Evolutionary conservation across 2,113 vertebrate genomes (phyloP).

Genomic region (Chitala chitala): DNA sequence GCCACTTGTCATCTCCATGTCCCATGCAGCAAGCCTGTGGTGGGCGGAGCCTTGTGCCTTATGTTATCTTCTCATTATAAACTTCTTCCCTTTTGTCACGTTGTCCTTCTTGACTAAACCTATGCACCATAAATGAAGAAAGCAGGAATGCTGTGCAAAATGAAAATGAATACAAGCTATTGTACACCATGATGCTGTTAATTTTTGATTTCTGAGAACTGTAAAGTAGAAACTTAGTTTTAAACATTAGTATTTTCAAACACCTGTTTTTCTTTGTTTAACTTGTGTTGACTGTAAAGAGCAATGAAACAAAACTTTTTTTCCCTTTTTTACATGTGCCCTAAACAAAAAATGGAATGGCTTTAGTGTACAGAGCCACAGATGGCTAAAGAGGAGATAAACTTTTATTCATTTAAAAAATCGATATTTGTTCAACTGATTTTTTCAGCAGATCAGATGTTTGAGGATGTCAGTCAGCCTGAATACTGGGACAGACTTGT

Average conservation of each 20-base stretch:
- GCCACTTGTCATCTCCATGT: constrained; percentile 13
- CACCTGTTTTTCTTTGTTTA: neutral
- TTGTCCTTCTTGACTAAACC: constrained; percentile 3
- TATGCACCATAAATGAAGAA: constrained; percentile 16
- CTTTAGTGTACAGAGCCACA: neutral
- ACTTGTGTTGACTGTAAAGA: neutral
- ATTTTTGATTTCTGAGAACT: neutral
- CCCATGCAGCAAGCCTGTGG: constrained; percentile 1
- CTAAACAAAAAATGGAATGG: neutral
- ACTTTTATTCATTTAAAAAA: neutral
- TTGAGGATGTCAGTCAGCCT: too few species aligned
- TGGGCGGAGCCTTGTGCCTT: constrained; percentile 26
- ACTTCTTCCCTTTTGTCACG: neutral
- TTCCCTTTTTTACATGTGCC: constrained; percentile 6
- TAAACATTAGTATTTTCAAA: neutral
- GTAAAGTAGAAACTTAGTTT: neutral
- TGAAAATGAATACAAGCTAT: neutral
- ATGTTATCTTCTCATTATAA: neutral
- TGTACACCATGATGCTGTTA: neutral
- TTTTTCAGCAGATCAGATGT: constrained; percentile 7
- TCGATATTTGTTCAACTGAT: neutral
- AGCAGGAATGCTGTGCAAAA: neutral
- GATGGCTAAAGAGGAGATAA: neutral
- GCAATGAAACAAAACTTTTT: neutral
- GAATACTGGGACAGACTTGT: neutral